Evolutionary conservation across 2,888 invertebrate species (phyloP), one percentile per base, ranked within the genome.

Genomic region (Drosophila algonquin): DNA sequence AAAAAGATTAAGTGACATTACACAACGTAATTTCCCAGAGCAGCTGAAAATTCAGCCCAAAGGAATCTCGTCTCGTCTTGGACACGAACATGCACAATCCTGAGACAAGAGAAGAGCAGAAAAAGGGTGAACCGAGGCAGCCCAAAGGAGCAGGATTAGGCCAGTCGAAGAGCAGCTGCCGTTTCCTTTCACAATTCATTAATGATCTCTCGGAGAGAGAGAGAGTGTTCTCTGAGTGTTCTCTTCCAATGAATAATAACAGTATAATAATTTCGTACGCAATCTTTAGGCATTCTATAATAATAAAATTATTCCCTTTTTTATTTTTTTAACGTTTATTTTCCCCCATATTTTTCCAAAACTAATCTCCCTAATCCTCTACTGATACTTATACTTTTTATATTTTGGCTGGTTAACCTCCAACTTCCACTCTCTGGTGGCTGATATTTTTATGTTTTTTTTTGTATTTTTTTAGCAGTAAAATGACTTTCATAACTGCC

Each of bases 21-120:
- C 72, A 63, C 50, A 53, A 76, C 72, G 84, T 85, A 75, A 30
- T 88, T 84, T 86, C 84, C 89, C 84, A 69, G 8, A 80, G 84
- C 83, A 88, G 88, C 54, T 35, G 50, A 24, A 24, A 24, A 24
- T 5, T 24, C 40, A 5, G 14, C 30, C 48, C 21, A 21, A 24
- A 27, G 21, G n/a, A 35, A 12, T 12, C 35, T 35, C 35, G 9
- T 30, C 21, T 2, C 21, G 21, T 21, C 21, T 21, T 21, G 27
- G 35, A 27, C 48, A 68, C 54, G 68, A 71, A 74, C 44, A 68
- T 56, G 68, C 73, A 74, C 44, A n/a, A 40, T 73, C 72, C 61
- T 64, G 65, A 8, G 30, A 1, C 63, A 44, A 52, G 1, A 40
- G 8, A 1, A 53, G 84, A 44, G 47, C 1, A 7, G 8, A 0